Percentiles rank a stretch among this genome's conserved stretches.
phyloP scores from a whole-genome alignment of 2,888 invertebrate species.

The Coremacera marginata region DNA sequence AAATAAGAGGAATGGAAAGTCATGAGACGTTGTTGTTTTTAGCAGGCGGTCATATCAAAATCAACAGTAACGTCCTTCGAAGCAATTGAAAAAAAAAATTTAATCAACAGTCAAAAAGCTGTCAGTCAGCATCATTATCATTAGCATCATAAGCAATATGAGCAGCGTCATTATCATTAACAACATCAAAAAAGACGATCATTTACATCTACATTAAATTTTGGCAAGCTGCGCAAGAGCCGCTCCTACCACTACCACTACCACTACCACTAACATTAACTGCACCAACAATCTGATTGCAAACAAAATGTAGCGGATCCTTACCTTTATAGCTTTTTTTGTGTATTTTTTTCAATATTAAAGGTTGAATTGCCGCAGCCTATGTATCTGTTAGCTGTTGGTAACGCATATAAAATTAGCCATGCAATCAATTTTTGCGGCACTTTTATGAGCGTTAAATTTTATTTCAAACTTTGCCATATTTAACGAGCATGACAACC shows the following conservation, averaged over 20 bases:
- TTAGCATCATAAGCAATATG: background rate
- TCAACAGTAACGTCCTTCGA: conserved; percentile 3
- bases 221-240: background rate
- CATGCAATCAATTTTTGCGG: background rate
- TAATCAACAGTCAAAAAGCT: background rate
- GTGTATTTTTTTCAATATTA: background rate
- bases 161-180: background rate
- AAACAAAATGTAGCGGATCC: background rate
- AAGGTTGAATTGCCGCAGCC: background rate
- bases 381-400: background rate
- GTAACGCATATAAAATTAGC: background rate
- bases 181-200: background rate
- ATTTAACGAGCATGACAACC: background rate
- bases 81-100: background rate
- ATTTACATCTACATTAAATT: background rate
- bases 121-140: conserved; percentile 3
- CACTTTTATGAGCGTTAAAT: background rate
- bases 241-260: background rate
- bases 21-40: background rate
- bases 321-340: background rate
- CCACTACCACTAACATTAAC: background rate
- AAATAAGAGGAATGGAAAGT: background rate
- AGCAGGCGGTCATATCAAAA: background rate
- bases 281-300: background rate
- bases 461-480: background rate